phyloP scores from a whole-genome alignment of 1,140 invertebrate genomes.

The Drosophila chauvacae region DNA sequence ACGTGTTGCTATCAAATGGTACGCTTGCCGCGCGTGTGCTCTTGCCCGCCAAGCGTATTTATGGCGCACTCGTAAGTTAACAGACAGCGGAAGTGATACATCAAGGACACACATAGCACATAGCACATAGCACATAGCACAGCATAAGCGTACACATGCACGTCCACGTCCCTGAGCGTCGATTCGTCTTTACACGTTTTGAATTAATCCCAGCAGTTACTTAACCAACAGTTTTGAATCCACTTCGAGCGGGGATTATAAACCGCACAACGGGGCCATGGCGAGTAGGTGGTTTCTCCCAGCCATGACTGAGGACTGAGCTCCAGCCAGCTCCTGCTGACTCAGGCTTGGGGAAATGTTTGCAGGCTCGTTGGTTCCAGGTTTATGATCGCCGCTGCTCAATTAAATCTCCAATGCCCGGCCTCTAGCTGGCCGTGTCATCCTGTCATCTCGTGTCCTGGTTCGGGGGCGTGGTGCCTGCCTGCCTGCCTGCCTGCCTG shows the following conservation, averaged over 20 bases:
- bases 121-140: too few relatives aligned
- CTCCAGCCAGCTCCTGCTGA: conserved; percentile 44
- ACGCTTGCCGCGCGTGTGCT: conserved; percentile 71
- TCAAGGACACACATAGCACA: conserved; percentile 63
- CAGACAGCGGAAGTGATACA: conserved; percentile 82
- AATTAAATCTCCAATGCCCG: conserved; percentile 72
- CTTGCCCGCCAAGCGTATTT: conserved; percentile 73
- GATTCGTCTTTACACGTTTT: conserved; percentile 63
- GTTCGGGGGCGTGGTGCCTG: conserved; percentile 6
- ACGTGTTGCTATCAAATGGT: conserved; percentile 83
- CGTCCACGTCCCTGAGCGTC: conserved; percentile 14
- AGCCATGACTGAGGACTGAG: too few relatives aligned
- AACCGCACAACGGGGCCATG: neutral
- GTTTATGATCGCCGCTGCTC: conserved; percentile 73
- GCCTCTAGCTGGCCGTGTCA: conserved; percentile 5
- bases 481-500: neutral
- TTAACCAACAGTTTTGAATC: conserved; percentile 50
- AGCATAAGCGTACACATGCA: neutral
- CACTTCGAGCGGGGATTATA: conserved; percentile 8
- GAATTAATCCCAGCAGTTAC: conserved; percentile 65
- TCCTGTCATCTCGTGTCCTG: conserved; percentile 20
- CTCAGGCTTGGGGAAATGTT: conserved; percentile 51
- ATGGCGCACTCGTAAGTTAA: conserved; percentile 74
- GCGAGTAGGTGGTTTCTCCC: too few relatives aligned
- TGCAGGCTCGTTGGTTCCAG: conserved; percentile 51